Conservation (phyloP, 2,797 vertebrate genomes). For the Parambassis ranga region DNA sequence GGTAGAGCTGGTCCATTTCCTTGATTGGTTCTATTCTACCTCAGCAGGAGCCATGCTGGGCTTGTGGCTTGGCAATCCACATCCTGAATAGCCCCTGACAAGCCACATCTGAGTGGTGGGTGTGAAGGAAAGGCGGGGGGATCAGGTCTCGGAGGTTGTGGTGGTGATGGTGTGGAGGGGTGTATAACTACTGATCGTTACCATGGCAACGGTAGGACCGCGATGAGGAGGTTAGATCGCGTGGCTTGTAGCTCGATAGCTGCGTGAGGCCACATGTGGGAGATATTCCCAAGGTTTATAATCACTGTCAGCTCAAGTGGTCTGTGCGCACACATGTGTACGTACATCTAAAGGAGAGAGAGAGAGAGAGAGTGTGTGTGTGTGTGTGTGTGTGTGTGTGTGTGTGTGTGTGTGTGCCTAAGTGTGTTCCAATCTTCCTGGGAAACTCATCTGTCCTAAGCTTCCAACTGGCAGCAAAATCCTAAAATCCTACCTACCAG, state of each 20-base stretch:
- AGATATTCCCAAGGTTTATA: slow-evolving; percentile 70
- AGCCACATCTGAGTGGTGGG: slow-evolving; percentile 56
- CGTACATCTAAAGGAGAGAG: slow-evolving; percentile 13
- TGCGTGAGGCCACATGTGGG: slow-evolving; percentile 59
- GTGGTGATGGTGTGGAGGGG: too few relatives aligned
- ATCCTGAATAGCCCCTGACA: slow-evolving; percentile 60
- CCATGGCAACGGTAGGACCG: slow-evolving; percentile 65
- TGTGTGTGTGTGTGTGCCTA: slow-evolving; percentile 7
- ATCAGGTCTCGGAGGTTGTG: not conserved
- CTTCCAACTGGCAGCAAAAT: slow-evolving; percentile 68
- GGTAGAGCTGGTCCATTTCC: slow-evolving; percentile 56
- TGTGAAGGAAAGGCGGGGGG: slow-evolving; percentile 11
- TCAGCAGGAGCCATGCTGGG: slow-evolving; percentile 35
- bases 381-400: slow-evolving; percentile 2
- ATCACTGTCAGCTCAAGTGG: slow-evolving; percentile 67
- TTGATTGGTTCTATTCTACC: slow-evolving; percentile 64
- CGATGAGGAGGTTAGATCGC: slow-evolving; percentile 67
- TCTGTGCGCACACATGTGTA: slow-evolving; percentile 17
- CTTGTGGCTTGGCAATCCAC: slow-evolving; percentile 49
- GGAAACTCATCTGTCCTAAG: slow-evolving; percentile 75
- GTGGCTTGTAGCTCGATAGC: slow-evolving; percentile 54
- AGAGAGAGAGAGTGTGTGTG: not conserved
- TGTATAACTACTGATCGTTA: slow-evolving; percentile 58
- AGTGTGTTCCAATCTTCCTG: slow-evolving; percentile 57
- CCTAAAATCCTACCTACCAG: slow-evolving; percentile 68